These are phyloP conservation scores for Zeus faber DNA, from an alignment of 2,113 vertebrate species.

Conservation along the genomic window DNA sequence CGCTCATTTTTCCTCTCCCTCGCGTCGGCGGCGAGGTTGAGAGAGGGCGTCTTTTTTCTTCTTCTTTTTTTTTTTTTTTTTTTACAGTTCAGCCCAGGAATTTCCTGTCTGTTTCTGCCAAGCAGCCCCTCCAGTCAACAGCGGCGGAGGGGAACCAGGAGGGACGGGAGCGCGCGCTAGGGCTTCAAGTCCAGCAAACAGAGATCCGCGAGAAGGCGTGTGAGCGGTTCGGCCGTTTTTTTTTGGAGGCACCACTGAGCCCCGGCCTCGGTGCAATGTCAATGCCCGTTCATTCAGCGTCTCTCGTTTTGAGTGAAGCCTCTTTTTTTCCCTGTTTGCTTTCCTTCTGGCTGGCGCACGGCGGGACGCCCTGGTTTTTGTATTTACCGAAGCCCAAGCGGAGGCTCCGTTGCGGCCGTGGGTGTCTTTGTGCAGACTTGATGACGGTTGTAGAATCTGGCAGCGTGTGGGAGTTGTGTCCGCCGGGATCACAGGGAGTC, in stretches of 20 bases:
- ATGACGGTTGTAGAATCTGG: conserved; percentile 9
- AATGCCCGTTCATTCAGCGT: no score
- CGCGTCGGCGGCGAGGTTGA: no score
- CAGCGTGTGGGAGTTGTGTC: background rate
- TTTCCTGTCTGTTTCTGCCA: conserved; percentile 44
- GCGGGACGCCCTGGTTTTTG: conserved; percentile 27
- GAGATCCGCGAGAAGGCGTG: no score
- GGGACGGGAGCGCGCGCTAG: no score
- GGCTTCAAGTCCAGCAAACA: no score
- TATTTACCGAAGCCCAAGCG: conserved; percentile 25
- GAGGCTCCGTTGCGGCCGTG: conserved; percentile 10
- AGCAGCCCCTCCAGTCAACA: conserved; percentile 22
- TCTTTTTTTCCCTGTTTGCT: no score
- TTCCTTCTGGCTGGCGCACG: conserved; percentile 8
- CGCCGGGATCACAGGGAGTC: no score
- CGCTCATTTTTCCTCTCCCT: no score
- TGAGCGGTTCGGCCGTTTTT: conserved; percentile 7
- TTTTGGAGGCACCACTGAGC: no score
- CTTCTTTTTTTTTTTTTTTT: conserved; percentile 6
- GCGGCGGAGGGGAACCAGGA: no score
- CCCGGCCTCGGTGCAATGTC: no score
- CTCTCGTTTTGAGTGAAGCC: no score
- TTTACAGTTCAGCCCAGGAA: conserved; percentile 27
- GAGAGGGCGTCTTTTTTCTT: background rate
- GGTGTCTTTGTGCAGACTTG: conserved; percentile 22